Percentiles rank a stretch among this genome's conserved stretches.
phyloP scores from a whole-genome alignment of 2,113 vertebrate genomes.

The Sprattus sprattus region DNA sequence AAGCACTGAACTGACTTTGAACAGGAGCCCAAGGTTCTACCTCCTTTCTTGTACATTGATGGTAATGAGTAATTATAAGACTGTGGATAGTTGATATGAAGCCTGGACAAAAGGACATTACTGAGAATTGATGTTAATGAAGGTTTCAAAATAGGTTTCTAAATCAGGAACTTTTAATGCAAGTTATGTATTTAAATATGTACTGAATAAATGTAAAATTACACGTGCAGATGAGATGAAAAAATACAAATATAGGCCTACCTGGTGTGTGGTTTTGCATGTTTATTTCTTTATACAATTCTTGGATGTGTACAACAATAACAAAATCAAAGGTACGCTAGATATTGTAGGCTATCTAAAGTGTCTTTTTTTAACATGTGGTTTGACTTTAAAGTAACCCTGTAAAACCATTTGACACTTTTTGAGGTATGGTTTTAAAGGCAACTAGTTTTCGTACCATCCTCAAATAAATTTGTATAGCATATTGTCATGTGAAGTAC shows the following conservation, averaged over 20 bases:
- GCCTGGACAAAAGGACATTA: slow-evolving; percentile 54
- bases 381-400: too few species aligned
- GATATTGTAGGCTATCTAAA: too few species aligned
- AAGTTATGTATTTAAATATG: slow-evolving; percentile 67
- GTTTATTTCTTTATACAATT: too few species aligned
- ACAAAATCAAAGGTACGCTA: too few species aligned
- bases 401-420: too few species aligned
- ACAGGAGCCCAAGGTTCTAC: slow-evolving; percentile 60
- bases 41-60: slow-evolving; percentile 67
- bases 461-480: too few species aligned
- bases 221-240: slow-evolving; percentile 37
- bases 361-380: too few species aligned
- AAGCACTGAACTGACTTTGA: slow-evolving; percentile 59
- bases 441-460: too few species aligned
- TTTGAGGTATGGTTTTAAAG: too few species aligned
- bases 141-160: slow-evolving; percentile 59
- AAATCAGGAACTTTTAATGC: slow-evolving; percentile 59
- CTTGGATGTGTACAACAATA: too few species aligned
- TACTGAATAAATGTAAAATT: slow-evolving; percentile 63
- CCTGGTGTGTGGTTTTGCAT: slow-evolving; percentile 24
- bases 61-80: slow-evolving; percentile 60
- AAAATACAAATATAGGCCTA: slow-evolving; percentile 22
- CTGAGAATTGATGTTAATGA: slow-evolving; percentile 56
- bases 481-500: too few species aligned
- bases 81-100: slow-evolving; percentile 55